Conservation (phyloP, 2,888 invertebrate species). For the Chymomyza procnemis region DNA sequence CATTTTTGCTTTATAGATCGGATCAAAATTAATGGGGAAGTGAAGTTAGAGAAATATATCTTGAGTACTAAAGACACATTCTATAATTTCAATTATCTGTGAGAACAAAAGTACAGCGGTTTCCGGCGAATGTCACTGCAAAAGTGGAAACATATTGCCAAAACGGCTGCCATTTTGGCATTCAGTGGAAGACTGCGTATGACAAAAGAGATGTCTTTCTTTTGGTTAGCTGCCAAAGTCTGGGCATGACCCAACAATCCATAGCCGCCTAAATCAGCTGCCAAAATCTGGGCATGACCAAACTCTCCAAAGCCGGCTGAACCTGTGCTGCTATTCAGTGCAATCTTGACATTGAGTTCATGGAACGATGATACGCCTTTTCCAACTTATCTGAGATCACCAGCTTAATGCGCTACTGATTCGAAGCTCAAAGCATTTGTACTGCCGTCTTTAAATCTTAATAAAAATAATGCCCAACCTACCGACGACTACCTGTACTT, state of each 20-base stretch:
- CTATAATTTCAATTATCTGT: too few species aligned
- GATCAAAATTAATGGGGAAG: too few species aligned
- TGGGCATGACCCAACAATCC: constrained; percentile 91
- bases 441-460: too few species aligned
- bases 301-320: too few species aligned
- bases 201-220: constrained; percentile 91
- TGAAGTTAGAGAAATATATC: too few species aligned
- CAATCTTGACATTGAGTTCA: constrained; percentile 91
- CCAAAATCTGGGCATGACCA: constrained; percentile 93
- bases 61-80: too few species aligned
- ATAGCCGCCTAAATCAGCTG: constrained; percentile 92
- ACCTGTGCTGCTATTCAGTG: constrained; percentile 89
- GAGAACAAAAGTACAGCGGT: too few species aligned
- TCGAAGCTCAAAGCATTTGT: too few species aligned
- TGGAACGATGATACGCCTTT: constrained; percentile 90
- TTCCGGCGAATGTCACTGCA: constrained; percentile 91
- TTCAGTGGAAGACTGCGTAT: constrained; percentile 92
- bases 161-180: constrained; percentile 93
- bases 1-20: too few species aligned
- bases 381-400: constrained; percentile 90
- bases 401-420: constrained; percentile 85
- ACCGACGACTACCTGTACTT: too few species aligned
- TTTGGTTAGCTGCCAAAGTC: constrained; percentile 90
- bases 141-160: constrained; percentile 90
- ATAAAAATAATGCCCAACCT: too few species aligned